These are phyloP conservation scores for Synanthedon formicaeformis DNA, from an alignment of 2,888 invertebrate species.

Conservation along the genomic window DNA sequence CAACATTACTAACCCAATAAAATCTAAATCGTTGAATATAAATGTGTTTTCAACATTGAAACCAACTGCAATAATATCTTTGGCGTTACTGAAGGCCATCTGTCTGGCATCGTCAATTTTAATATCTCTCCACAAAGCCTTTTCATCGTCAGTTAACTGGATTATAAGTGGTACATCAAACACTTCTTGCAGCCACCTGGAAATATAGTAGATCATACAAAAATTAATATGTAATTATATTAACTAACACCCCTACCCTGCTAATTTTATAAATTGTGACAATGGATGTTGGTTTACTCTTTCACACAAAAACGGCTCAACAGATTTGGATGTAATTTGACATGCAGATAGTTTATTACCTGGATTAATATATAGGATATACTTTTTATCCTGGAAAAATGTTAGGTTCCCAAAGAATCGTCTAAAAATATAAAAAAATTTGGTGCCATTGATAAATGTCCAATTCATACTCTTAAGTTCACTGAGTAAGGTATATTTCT, in stretches of 20 bases:
- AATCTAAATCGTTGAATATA: slow-evolving; percentile 94
- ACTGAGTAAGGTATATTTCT: too few species aligned
- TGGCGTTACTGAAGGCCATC: slow-evolving; percentile 91
- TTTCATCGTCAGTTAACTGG: slow-evolving; percentile 98
- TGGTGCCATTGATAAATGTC: too few species aligned
- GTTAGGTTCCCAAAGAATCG: too few species aligned
- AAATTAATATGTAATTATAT: not conserved
- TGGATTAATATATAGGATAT: too few species aligned
- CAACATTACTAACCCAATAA: slow-evolving; percentile 84
- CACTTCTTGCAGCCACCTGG: slow-evolving; percentile 94
- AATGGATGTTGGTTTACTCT: too few species aligned
- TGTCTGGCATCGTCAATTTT: slow-evolving; percentile 87
- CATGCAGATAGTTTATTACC: too few species aligned
- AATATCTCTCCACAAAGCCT: slow-evolving; percentile 96
- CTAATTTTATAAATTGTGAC: too few species aligned
- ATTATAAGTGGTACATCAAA: slow-evolving; percentile 96
- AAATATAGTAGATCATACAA: slow-evolving; percentile 12
- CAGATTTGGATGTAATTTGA: too few species aligned
- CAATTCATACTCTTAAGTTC: too few species aligned
- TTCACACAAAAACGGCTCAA: too few species aligned
- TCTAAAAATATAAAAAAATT: too few species aligned
- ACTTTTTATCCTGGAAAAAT: too few species aligned
- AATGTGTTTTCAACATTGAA: slow-evolving; percentile 96
- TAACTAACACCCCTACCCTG: not conserved
- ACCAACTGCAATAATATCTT: slow-evolving; percentile 97